phyloP scores from a whole-genome alignment of 2,113 vertebrate genomes.

The Neomonachus schauinslandi region DNA sequence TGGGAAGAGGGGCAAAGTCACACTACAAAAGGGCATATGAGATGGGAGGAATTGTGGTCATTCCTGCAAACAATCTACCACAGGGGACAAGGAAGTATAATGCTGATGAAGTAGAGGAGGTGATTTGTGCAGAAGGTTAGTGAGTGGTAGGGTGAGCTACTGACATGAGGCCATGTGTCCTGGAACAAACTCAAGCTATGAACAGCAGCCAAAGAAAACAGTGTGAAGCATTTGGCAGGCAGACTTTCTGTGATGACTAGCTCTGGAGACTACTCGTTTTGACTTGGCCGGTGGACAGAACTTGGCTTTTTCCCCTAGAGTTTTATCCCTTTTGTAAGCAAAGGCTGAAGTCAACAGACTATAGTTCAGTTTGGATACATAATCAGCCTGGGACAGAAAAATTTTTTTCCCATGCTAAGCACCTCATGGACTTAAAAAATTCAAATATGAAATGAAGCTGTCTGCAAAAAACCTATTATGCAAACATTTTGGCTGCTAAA shows the following conservation, averaged over 20 bases:
- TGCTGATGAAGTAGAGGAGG: not conserved
- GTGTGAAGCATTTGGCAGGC: slow-evolving; percentile 27
- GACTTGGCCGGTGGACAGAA: not conserved
- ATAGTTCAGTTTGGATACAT: slow-evolving; percentile 50
- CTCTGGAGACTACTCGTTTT: slow-evolving; percentile 24
- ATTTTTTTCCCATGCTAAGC: slow-evolving; percentile 38
- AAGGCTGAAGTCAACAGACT: slow-evolving; percentile 49
- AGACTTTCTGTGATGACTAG: slow-evolving; percentile 21
- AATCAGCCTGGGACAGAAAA: slow-evolving; percentile 21
- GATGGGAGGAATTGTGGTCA: not conserved
- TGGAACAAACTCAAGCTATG: slow-evolving; percentile 15
- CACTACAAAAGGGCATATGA: not conserved
- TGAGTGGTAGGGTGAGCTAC: not conserved
- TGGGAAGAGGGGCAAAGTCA: not conserved
- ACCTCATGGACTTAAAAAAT: slow-evolving; percentile 31
- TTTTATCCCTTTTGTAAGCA: not conserved
- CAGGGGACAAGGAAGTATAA: not conserved
- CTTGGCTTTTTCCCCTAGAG: not conserved
- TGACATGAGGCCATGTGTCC: not conserved
- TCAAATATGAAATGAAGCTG: slow-evolving; percentile 53
- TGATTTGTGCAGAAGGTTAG: not conserved
- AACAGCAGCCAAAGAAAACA: slow-evolving; percentile 54
- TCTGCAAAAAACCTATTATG: slow-evolving; percentile 54
- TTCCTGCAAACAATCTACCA: not conserved
- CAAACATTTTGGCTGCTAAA: slow-evolving; percentile 54